Conservation (phyloP, 2,888 invertebrate species). For the Metopia argyrocephala region DNA sequence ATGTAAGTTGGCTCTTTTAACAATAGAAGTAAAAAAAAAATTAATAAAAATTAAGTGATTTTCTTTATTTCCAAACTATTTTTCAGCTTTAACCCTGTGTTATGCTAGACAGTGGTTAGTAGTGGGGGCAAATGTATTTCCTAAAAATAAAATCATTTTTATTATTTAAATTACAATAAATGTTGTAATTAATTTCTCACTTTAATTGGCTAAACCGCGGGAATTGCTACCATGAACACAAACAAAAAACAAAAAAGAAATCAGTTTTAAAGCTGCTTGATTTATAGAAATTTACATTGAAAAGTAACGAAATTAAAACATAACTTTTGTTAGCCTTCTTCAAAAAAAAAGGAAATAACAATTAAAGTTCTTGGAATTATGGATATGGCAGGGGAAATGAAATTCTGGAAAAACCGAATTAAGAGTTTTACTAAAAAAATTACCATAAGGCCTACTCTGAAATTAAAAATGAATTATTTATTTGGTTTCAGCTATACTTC, state of each 20-base stretch:
- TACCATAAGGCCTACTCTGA: too few species aligned
- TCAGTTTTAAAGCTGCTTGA: not conserved
- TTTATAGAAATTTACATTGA: too few species aligned
- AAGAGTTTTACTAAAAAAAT: too few species aligned
- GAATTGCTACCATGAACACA: not conserved
- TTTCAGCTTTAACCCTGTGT: conserved; percentile 39
- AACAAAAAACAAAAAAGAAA: too few species aligned
- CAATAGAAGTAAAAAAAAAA: conserved; percentile 34
- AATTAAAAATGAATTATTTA: too few species aligned
- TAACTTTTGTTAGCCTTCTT: too few species aligned
- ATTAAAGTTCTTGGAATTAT: too few species aligned
- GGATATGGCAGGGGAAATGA: too few species aligned
- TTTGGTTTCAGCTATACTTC: too few species aligned
- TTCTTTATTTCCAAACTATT: conserved; percentile 7
- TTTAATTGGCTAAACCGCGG: not conserved
- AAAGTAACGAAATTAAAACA: too few species aligned
- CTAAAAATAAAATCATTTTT: not conserved
- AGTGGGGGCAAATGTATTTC: not conserved
- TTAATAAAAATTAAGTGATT: conserved; percentile 18
- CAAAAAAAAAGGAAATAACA: too few species aligned
- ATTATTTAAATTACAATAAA: conserved; percentile 33
- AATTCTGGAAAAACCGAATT: too few species aligned
- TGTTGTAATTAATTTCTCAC: conserved; percentile 23
- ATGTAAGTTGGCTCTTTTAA: not conserved
- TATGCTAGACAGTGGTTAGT: conserved; percentile 40